Conservation (phyloP, 2,113 vertebrate species). For the Meriones unguiculatus region DNA sequence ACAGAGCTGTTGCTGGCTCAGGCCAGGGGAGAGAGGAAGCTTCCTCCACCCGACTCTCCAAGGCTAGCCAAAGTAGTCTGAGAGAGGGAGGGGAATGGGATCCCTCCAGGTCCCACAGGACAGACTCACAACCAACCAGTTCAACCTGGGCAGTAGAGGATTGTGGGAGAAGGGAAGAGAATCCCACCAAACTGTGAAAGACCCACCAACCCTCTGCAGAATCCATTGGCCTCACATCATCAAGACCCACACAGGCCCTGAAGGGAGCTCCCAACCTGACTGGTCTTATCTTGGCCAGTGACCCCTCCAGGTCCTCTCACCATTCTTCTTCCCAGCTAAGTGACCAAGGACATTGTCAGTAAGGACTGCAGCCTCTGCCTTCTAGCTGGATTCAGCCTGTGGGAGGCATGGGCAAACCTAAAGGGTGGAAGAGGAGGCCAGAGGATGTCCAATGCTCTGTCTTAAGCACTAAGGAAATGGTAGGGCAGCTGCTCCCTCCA, state of each 20-base stretch:
- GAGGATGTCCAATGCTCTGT: not conserved
- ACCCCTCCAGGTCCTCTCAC: not conserved
- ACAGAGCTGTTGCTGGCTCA: constrained; percentile 88
- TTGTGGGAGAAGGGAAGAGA: too few species aligned
- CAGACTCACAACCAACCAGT: rapidly evolving
- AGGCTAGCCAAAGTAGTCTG: not conserved
- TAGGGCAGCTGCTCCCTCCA: not conserved
- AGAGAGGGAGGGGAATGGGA: too few species aligned
- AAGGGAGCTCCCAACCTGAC: not conserved
- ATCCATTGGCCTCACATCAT: not conserved
- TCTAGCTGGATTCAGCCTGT: not conserved
- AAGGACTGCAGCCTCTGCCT: not conserved
- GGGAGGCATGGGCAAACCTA: not conserved
- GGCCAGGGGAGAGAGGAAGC: constrained; percentile 83
- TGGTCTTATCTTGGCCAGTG: not conserved
- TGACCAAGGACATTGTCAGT: rapidly evolving
- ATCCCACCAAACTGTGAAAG: rapidly evolving
- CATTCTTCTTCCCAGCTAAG: not conserved
- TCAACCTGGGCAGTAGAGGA: not conserved
- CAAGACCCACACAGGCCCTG: not conserved
- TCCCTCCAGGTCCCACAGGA: not conserved
- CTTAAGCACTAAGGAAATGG: not conserved
- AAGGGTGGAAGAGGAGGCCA: too few species aligned
- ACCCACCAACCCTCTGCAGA: not conserved
- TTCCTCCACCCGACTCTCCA: not conserved